Evolutionary conservation across 2,797 vertebrate genomes (phyloP).

Genomic region (Alectoris magna): DNA sequence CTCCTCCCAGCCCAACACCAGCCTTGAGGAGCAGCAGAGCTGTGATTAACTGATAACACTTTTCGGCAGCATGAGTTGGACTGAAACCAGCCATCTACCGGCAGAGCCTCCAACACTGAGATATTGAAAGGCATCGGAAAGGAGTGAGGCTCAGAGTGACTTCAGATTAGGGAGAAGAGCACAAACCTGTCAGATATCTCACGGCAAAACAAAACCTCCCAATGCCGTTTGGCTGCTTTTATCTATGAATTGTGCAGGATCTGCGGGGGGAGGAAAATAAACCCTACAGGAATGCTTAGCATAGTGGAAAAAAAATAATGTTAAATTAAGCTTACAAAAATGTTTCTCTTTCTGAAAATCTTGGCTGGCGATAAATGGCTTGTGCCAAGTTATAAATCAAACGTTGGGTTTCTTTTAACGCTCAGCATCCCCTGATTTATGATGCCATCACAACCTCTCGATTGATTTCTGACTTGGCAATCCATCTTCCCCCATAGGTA

Average conservation of each 20-base stretch:
- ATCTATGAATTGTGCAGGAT: slow-evolving; percentile 20
- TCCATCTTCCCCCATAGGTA: slow-evolving; percentile 73
- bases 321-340: slow-evolving; percentile 73
- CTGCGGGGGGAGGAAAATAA: background rate
- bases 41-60: background rate
- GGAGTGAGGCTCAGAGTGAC: background rate
- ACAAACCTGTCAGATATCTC: background rate
- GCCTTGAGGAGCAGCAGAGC: background rate
- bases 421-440: slow-evolving; percentile 74
- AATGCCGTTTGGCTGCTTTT: background rate
- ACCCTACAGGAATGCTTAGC: slow-evolving; percentile 31
- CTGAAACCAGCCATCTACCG: background rate
- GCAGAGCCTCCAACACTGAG: background rate
- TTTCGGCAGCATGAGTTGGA: background rate
- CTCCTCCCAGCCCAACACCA: background rate
- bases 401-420: slow-evolving; percentile 62
- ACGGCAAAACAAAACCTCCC: background rate
- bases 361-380: slow-evolving; percentile 71
- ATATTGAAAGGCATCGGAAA: background rate
- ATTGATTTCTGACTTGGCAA: slow-evolving; percentile 74
- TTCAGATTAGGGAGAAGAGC: background rate
- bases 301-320: slow-evolving; percentile 51
- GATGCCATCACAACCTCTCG: slow-evolving; percentile 64
- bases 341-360: slow-evolving; percentile 70
- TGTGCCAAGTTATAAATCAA: slow-evolving; percentile 74